Evolutionary conservation across 1,140 invertebrate species (phyloP).

Genomic region (Halotydeus destructor): DNA sequence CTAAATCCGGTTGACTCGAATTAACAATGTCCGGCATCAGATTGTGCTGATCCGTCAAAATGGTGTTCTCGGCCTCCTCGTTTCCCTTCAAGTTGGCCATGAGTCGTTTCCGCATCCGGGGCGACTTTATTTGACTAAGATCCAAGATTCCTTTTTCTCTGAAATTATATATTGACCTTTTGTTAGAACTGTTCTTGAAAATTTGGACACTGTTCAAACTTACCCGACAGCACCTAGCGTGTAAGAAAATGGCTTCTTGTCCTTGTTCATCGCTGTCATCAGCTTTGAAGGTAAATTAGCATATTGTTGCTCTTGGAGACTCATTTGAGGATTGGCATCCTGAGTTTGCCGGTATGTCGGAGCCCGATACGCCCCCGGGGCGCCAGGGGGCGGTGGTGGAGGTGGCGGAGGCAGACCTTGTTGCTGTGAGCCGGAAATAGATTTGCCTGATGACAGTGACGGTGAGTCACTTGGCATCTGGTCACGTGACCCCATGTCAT

Average conservation of each 20-base stretch:
- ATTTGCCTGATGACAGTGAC: not conserved
- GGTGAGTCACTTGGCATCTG: no score
- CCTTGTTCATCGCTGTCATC: constrained; percentile 81
- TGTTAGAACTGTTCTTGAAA: constrained; percentile 2
- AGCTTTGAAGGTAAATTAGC: constrained; percentile 52
- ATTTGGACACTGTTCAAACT: not conserved
- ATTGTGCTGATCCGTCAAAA: constrained; percentile 1
- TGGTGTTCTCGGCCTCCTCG: constrained; percentile 5
- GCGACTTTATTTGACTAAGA: constrained; percentile 65
- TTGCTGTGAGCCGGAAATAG: not conserved
- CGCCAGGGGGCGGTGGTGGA: constrained; percentile 8
- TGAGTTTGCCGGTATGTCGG: constrained; percentile 4
- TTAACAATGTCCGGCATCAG: no score
- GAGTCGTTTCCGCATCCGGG: constrained; percentile 50
- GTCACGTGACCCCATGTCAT: no score
- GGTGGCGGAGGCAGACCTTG: constrained; percentile 6
- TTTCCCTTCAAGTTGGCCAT: constrained; percentile 12
- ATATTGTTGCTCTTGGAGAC: constrained; percentile 13
- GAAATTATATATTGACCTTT: constrained; percentile 1
- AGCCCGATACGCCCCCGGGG: constrained; percentile 1
- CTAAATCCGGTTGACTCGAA: no score
- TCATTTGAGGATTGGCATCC: not conserved
- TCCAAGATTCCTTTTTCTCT: constrained; percentile 33
- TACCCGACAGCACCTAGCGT: constrained; percentile 40
- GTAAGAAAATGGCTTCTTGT: constrained; percentile 83